Percentiles rank a stretch among this genome's conserved stretches.
Conservation (phyloP, 2,797 vertebrate genomes). For the Takifugu rubripes region DNA sequence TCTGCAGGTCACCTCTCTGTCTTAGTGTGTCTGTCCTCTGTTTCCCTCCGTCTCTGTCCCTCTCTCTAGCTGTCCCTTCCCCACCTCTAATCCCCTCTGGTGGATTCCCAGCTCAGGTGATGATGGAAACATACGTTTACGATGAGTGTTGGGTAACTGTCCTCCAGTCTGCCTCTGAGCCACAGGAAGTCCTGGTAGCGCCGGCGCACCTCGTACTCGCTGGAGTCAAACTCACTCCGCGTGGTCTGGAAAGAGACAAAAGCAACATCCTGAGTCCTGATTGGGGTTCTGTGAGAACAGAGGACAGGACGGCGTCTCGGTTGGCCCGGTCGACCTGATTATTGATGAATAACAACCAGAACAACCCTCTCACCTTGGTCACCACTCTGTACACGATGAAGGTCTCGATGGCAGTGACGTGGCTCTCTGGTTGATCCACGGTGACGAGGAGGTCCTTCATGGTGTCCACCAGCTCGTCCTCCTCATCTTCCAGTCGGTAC, state of each 20-base stretch:
- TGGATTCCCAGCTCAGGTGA: too few relatives aligned
- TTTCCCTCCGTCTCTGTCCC: too few relatives aligned
- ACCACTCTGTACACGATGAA: conserved; percentile 89
- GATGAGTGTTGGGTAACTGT: conserved; percentile 88
- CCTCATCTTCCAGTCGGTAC: conserved; percentile 83
- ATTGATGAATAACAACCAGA: too few relatives aligned
- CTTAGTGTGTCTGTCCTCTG: too few relatives aligned
- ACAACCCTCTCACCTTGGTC: conserved; percentile 79
- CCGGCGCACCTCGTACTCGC: conserved; percentile 91
- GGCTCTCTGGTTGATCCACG: conserved; percentile 91
- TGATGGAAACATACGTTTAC: conserved; percentile 81
- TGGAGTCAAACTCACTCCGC: conserved; percentile 89
- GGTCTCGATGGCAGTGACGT: conserved; percentile 91
- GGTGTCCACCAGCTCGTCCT: conserved; percentile 39
- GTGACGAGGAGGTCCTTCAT: conserved; percentile 88
- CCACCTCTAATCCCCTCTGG: too few relatives aligned
- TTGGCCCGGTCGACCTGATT: too few relatives aligned
- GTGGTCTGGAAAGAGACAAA: conserved; percentile 79
- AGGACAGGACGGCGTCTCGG: too few relatives aligned
- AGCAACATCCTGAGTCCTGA: too few relatives aligned
- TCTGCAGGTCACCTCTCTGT: too few relatives aligned
- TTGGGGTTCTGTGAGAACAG: too few relatives aligned
- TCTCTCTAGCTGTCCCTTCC: too few relatives aligned
- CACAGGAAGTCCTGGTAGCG: conserved; percentile 97
- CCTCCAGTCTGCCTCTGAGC: conserved; percentile 89